Evolutionary conservation across 1,140 invertebrate genomes (phyloP).

Genomic region (Orussus abietinus): DNA sequence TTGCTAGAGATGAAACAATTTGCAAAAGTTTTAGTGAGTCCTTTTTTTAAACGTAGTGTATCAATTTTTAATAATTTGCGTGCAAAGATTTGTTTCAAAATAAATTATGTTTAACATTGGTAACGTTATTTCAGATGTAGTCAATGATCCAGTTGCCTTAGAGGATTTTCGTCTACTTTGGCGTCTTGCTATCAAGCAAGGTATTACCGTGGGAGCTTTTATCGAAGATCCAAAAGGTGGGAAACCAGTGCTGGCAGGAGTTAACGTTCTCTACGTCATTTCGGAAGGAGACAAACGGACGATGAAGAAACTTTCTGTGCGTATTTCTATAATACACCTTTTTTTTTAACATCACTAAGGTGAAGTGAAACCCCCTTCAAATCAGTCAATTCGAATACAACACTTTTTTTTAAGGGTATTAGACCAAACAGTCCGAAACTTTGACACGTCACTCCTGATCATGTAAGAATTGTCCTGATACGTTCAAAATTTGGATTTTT

Average conservation of each 20-base stretch:
- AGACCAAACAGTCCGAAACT: no score
- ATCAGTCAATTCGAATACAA: no score
- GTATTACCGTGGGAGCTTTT: constrained; percentile 32
- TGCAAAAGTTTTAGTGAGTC: constrained; percentile 9
- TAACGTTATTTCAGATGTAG: constrained; percentile 23
- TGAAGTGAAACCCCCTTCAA: no score
- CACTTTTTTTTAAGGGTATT: no score
- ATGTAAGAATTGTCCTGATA: no score
- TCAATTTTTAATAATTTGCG: background rate
- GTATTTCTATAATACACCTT: no score
- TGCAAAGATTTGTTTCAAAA: background rate
- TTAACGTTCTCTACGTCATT: constrained; percentile 30
- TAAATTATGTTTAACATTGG: background rate
- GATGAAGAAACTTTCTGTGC: no score
- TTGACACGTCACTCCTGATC: no score
- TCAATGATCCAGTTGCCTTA: constrained; percentile 23
- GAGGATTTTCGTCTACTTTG: constrained; percentile 24
- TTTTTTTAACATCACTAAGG: no score
- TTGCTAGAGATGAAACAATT: constrained; percentile 10
- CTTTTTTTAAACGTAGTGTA: no score
- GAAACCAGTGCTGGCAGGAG: constrained; percentile 34
- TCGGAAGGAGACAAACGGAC: no score
- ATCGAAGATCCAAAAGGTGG: constrained; percentile 21
- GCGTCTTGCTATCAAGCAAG: constrained; percentile 25
- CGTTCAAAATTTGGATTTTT: no score